These are phyloP conservation scores for Gymnarchus niloticus DNA, from an alignment of 2,113 vertebrate genomes.

Conservation along the genomic window DNA sequence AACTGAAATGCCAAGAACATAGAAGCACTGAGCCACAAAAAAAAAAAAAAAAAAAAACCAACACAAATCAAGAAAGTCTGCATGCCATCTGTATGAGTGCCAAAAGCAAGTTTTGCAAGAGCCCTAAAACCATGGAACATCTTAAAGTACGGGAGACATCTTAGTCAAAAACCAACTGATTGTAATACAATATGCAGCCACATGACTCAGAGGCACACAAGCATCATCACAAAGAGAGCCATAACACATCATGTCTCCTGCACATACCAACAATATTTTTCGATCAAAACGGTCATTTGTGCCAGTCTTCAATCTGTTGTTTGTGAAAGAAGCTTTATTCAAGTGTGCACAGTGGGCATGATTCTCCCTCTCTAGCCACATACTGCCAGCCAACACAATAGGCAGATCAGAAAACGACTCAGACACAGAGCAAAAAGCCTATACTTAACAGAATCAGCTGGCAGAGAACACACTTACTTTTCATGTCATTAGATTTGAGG, in stretches of 20 bases:
- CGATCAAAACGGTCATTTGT: too few species aligned
- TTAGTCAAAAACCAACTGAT: neutral
- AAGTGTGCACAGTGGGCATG: neutral
- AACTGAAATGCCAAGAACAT: slow-evolving; percentile 58
- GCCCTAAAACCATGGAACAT: neutral
- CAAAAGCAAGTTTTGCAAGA: neutral
- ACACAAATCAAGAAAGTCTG: neutral
- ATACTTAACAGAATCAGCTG: neutral
- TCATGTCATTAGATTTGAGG: slow-evolving; percentile 86
- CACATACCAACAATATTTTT: too few species aligned
- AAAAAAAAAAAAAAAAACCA: too few species aligned
- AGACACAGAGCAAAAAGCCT: too few species aligned
- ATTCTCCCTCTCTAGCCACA: neutral
- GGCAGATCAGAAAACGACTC: neutral
- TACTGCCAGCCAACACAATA: neutral
- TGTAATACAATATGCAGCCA: neutral
- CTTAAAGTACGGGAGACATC: neutral
- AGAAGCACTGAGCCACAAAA: neutral
- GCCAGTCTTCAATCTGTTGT: neutral
- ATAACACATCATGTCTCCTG: too few species aligned
- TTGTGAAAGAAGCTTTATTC: neutral
- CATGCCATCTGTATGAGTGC: neutral
- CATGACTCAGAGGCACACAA: too few species aligned
- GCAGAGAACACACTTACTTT: slow-evolving; percentile 69
- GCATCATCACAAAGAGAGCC: too few species aligned